A percentile compares a stretch with the other conserved stretches of the same genome.
Evolutionary conservation across 2,888 invertebrate species (phyloP).

Genomic region (Drosophila affinis): DNA sequence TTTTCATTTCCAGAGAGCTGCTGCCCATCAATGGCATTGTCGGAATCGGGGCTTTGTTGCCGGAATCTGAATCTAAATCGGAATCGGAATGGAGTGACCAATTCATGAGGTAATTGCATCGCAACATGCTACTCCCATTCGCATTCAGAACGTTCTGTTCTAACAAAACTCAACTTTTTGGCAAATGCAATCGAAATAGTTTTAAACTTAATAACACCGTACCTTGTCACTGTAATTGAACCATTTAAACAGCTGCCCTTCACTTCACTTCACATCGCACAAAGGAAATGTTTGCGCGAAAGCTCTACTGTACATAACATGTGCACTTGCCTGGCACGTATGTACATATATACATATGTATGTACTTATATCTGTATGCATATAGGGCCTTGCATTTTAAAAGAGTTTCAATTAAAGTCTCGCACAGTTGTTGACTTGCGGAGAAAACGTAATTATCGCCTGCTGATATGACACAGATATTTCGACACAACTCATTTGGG

Average conservation of each 20-base stretch:
- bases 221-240: conserved; percentile 13
- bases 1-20: neutral
- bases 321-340: neutral
- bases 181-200: conserved; percentile 35
- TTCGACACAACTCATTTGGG: conserved; percentile 7
- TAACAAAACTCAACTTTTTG: conserved; percentile 14
- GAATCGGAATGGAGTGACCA: conserved; percentile 9
- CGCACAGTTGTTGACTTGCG: conserved; percentile 14
- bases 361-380: neutral
- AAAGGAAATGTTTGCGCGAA: conserved; percentile 44
- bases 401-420: conserved; percentile 8
- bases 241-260: conserved; percentile 41
- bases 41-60: neutral
- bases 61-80: neutral
- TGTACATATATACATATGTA: neutral
- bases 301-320: conserved; percentile 5
- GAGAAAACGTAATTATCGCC: conserved; percentile 11
- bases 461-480: conserved; percentile 28
- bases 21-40: conserved; percentile 20
- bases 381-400: conserved; percentile 3
- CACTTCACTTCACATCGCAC: conserved; percentile 7
- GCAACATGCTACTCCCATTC: conserved; percentile 56
- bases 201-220: conserved; percentile 3
- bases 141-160: conserved; percentile 43
- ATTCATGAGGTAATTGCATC: conserved; percentile 60